Evolutionary conservation across 2,113 vertebrate species (phyloP).

Genomic region (Raja brachyura): DNA sequence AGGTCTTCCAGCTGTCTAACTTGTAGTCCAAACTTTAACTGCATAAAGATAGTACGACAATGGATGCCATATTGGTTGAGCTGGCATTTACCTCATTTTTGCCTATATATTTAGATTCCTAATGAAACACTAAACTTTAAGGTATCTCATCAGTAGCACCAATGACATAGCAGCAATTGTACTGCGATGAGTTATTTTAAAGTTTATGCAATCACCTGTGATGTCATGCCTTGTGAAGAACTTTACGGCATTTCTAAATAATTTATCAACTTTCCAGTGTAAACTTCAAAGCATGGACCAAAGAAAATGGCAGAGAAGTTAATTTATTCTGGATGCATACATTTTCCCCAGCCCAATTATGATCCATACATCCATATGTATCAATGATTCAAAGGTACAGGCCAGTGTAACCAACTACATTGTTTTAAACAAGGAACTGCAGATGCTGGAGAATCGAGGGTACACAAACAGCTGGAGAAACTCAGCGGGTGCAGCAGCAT

Average conservation of each 20-base stretch:
- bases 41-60: neutral
- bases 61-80: neutral
- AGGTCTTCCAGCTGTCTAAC: too few species aligned
- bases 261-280: neutral
- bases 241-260: neutral
- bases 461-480: too few species aligned
- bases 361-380: neutral
- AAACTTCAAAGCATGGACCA: neutral
- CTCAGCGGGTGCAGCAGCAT: too few species aligned
- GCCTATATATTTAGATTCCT: neutral
- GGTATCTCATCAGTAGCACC: too few species aligned
- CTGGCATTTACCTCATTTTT: neutral
- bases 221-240: neutral
- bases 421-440: too few species aligned
- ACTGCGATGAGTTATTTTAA: neutral
- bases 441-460: too few species aligned
- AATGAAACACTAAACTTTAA: neutral
- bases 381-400: neutral
- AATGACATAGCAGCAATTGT: neutral
- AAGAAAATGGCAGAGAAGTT: neutral
- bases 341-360: neutral
- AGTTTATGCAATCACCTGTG: neutral
- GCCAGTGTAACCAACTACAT: neutral
- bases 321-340: neutral
- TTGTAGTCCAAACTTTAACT: neutral